These are phyloP conservation scores for Choloepus hoffmanni DNA, from an alignment of 2,113 vertebrate species.

Conservation along the genomic window DNA sequence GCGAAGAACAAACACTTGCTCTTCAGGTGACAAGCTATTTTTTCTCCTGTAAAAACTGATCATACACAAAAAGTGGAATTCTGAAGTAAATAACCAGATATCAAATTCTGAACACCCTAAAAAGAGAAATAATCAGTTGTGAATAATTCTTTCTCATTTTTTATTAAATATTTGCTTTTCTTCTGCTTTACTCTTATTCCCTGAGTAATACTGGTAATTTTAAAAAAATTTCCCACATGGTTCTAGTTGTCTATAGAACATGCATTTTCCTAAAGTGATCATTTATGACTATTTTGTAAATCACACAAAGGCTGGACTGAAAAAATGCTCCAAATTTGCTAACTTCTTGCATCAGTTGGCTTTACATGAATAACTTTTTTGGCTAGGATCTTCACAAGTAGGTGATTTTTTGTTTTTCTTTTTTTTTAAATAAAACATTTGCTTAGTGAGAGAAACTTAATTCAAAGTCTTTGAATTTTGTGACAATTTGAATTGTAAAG, in stretches of 20 bases:
- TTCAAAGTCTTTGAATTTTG: constrained; percentile 61
- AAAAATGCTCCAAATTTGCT: constrained; percentile 49
- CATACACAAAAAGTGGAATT: constrained; percentile 76
- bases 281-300: constrained; percentile 51
- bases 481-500: constrained; percentile 59
- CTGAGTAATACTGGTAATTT: constrained; percentile 50
- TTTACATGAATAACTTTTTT: constrained; percentile 19
- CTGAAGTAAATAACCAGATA: constrained; percentile 82
- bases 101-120: constrained; percentile 74
- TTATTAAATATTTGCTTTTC: constrained; percentile 69
- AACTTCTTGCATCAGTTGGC: neutral
- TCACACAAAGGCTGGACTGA: neutral
- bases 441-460: constrained; percentile 51
- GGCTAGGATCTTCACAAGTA: neutral
- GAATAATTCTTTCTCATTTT: constrained; percentile 69
- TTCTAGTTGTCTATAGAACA: constrained; percentile 58
- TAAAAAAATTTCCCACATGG: constrained; percentile 18
- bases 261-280: constrained; percentile 44
- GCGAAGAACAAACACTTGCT: constrained; percentile 82
- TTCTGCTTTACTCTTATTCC: constrained; percentile 50
- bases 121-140: constrained; percentile 56
- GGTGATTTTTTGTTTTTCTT: neutral
- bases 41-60: constrained; percentile 79
- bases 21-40: constrained; percentile 79
- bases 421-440: neutral